Evolutionary conservation across 2,888 invertebrate genomes (phyloP).

Genomic region (Tachina lurida): DNA sequence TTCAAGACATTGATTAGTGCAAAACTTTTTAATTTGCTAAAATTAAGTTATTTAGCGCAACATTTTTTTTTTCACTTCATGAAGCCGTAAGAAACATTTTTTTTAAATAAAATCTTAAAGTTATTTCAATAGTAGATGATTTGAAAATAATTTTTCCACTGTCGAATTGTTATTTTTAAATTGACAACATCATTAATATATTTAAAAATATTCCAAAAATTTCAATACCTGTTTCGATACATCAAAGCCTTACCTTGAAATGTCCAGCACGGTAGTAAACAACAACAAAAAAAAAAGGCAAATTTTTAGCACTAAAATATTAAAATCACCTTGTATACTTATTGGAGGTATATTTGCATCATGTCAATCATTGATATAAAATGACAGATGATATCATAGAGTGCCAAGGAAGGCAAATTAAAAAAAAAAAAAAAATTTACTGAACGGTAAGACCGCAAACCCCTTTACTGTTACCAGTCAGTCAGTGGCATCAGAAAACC

Average conservation of each 20-base stretch:
- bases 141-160: too few relatives aligned
- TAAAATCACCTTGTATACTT: slow-evolving; percentile 28
- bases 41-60: too few relatives aligned
- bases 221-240: background rate
- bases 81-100: too few relatives aligned
- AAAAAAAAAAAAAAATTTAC: background rate
- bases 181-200: too few relatives aligned
- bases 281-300: background rate
- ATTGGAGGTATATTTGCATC: slow-evolving; percentile 24
- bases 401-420: slow-evolving; percentile 27
- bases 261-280: background rate
- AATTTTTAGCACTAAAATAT: background rate
- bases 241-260: slow-evolving; percentile 34
- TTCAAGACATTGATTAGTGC: too few relatives aligned
- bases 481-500: background rate
- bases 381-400: slow-evolving; percentile 24
- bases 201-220: too few relatives aligned
- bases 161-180: too few relatives aligned
- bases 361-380: slow-evolving; percentile 13
- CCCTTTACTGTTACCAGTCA: background rate
- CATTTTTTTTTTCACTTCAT: too few relatives aligned
- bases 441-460: slow-evolving; percentile 32
- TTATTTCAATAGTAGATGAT: too few relatives aligned
- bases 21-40: too few relatives aligned
- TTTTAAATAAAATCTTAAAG: too few relatives aligned